These are phyloP conservation scores for Desoria tigrina DNA, from an alignment of 2,888 invertebrate species.

Conservation along the genomic window DNA sequence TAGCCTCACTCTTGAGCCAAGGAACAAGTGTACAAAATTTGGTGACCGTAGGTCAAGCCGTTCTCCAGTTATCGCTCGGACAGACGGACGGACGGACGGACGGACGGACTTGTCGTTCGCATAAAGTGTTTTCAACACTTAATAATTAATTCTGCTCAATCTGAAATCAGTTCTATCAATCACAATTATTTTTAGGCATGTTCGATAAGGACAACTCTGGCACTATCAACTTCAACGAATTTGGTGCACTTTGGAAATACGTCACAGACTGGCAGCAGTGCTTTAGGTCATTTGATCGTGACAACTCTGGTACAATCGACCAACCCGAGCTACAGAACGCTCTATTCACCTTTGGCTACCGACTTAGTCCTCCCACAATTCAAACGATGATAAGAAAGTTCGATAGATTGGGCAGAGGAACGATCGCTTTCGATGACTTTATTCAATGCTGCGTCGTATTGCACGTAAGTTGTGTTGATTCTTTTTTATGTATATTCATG, in stretches of 20 bases:
- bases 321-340: slow-evolving; percentile 85
- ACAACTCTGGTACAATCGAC: slow-evolving; percentile 85
- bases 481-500: slow-evolving; percentile 1
- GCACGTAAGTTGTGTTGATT: slow-evolving; percentile 69
- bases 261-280: slow-evolving; percentile 67
- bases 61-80: too few species aligned
- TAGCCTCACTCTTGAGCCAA: too few species aligned
- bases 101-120: too few species aligned
- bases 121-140: too few species aligned
- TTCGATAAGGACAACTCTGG: slow-evolving; percentile 89
- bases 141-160: background rate
- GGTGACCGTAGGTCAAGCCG: too few species aligned
- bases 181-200: slow-evolving; percentile 69
- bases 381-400: slow-evolving; percentile 84
- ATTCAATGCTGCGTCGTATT: slow-evolving; percentile 93
- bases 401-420: slow-evolving; percentile 82
- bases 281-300: slow-evolving; percentile 81
- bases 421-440: slow-evolving; percentile 96
- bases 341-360: slow-evolving; percentile 83
- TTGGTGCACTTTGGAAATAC: slow-evolving; percentile 95
- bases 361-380: slow-evolving; percentile 74
- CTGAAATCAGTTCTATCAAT: background rate
- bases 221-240: slow-evolving; percentile 90
- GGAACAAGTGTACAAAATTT: too few species aligned
- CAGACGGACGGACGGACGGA: too few species aligned